Evolutionary conservation across 2,797 vertebrate genomes (phyloP), one percentile per base, ranked within the genome.

Genomic region (Anas bernieri): DNA sequence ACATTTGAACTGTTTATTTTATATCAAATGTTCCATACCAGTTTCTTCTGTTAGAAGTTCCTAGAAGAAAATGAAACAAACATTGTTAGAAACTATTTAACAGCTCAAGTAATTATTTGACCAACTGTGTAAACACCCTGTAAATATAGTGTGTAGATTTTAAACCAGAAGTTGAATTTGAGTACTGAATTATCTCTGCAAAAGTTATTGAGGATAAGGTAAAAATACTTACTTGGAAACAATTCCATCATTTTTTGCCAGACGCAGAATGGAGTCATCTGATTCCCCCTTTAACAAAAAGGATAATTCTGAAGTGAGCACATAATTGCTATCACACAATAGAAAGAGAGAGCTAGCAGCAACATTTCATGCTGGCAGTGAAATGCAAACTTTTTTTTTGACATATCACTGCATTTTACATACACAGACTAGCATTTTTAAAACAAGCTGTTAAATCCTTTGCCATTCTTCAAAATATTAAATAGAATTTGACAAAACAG

Each of bases 211-310:
- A 58, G 39, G 54, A 3, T 12, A 78, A 85, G 21, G 85, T 30
- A 82, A 95, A 92, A 41, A 83, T 3, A 95, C 98, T 83, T 98
- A 99, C 99, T 99, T 99, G 93, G 99, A 98, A 54, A 99, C 99
- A 39, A 99, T 97, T 61, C 97, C 83, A 75, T 99, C 99, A 0
- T 95, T 98, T 97, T 98, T 99, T 21, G 99, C 98, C 97, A 99
- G 97, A 86, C 99, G 98, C 46, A 99, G 98, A 93, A 99, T 98
- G 95, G 99, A 99, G 90, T 99, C 99, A n/a, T 99, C 99, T 8
- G 99, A 99, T 97, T 99, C 99, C 3, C 99, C 99, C 99, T 99
- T 86, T 8, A 75, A 70, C 61, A 63, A 26, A 73, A 37, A 35
- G 33, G 33, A 35, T 35, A 35, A 35, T 35, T 35, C 33, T 35